Conservation (phyloP, 1,140 invertebrate species). For the Triops longicaudatus region DNA sequence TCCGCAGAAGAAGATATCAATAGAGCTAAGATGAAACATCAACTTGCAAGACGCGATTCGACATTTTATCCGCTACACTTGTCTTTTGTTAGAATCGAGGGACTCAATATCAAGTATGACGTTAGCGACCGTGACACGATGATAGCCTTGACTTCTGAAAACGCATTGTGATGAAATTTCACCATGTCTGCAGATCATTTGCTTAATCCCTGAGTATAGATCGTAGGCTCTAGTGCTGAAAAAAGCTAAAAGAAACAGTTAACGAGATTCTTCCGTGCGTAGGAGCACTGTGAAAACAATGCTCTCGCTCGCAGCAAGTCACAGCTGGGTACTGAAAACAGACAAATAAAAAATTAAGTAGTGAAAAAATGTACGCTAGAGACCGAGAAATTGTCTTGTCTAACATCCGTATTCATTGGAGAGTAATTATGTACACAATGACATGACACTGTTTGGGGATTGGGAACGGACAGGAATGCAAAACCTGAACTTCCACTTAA, state of each 20-base stretch:
- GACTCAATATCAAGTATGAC: background rate
- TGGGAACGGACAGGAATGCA: background rate
- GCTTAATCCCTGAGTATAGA: background rate
- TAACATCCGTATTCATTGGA: conserved; percentile 12
- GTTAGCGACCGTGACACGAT: background rate
- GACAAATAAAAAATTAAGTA: background rate
- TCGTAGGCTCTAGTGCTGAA: background rate
- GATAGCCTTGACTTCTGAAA: background rate
- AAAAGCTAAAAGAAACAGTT: background rate
- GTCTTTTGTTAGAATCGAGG: background rate
- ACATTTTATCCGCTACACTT: background rate
- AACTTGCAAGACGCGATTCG: background rate
- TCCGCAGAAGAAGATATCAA: background rate
- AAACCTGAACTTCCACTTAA: background rate
- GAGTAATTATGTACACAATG: conserved; percentile 12
- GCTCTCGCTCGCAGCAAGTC: background rate
- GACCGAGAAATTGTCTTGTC: background rate
- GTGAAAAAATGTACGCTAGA: background rate
- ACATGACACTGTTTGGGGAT: background rate
- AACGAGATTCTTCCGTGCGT: background rate
- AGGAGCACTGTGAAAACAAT: background rate
- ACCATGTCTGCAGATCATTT: background rate
- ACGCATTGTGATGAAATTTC: background rate
- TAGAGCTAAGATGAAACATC: background rate
- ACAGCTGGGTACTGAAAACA: conserved; percentile 3